phyloP scores from a whole-genome alignment of 1,140 invertebrate species.

The Heliconius himera region DNA sequence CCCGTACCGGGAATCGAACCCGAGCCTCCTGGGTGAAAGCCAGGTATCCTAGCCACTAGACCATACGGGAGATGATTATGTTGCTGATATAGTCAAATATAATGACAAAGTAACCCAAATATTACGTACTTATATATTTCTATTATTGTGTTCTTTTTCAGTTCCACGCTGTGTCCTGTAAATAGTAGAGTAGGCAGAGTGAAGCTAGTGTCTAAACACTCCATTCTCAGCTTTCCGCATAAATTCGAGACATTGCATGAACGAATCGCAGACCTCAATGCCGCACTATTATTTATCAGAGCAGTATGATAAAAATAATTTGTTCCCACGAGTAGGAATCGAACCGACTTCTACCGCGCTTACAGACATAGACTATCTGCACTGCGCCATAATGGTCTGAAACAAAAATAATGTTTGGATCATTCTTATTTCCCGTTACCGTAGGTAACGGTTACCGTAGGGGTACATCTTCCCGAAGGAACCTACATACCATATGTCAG shows the following conservation, averaged over 20 bases:
- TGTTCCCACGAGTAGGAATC: neutral
- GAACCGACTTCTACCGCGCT: neutral
- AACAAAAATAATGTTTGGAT: too few species aligned
- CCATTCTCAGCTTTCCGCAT: neutral
- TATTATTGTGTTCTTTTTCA: too few species aligned
- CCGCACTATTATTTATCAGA: neutral
- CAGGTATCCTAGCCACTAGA: slow-evolving; percentile 58
- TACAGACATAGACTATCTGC: neutral
- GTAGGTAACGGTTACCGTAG: too few species aligned
- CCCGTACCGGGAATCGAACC: slow-evolving; percentile 57
- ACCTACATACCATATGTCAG: too few species aligned
- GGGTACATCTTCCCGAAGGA: too few species aligned
- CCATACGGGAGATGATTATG: slow-evolving; percentile 44
- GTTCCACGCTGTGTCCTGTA: too few species aligned
- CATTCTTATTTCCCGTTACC: too few species aligned
- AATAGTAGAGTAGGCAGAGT: neutral
- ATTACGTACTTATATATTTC: too few species aligned
- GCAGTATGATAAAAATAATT: neutral
- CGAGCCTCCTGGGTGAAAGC: slow-evolving; percentile 57
- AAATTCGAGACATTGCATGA: too few species aligned
- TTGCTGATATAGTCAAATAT: neutral
- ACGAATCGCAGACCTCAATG: neutral
- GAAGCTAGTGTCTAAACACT: neutral
- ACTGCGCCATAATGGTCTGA: neutral
- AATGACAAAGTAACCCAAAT: neutral